These are phyloP conservation scores for Alectoris magna DNA, from an alignment of 2,797 vertebrate genomes.

Conservation along the genomic window DNA sequence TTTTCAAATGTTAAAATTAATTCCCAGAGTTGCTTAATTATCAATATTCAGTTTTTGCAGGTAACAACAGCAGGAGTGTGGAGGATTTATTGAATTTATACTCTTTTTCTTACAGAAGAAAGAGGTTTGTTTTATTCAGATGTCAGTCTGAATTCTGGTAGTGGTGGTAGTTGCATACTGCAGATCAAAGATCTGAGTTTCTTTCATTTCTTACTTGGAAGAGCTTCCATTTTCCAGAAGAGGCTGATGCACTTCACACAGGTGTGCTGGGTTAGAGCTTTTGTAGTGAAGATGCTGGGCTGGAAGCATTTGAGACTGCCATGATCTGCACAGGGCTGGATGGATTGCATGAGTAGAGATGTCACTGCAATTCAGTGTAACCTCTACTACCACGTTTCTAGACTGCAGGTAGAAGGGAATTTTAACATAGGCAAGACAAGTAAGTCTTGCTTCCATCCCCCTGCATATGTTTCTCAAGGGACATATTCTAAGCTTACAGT, in stretches of 20 bases:
- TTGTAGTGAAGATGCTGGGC: neutral
- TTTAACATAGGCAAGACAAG: neutral
- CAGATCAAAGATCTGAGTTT: neutral
- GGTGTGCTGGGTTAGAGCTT: neutral
- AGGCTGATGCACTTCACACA: fast-evolving
- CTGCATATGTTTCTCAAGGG: neutral
- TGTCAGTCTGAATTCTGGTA: neutral
- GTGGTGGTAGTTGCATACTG: neutral
- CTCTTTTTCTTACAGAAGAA: neutral
- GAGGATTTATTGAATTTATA: neutral
- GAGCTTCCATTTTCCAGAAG: neutral
- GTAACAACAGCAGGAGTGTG: neutral
- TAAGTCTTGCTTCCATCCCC: neutral
- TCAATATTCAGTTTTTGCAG: neutral
- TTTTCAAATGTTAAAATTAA: neutral
- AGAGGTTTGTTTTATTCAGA: neutral
- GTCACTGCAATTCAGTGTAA: neutral
- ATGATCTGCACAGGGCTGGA: neutral
- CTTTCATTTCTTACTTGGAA: neutral
- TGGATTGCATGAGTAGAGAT: fast-evolving
- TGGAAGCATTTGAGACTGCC: neutral
- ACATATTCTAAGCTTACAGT: neutral
- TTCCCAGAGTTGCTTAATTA: neutral
- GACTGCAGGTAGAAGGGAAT: neutral
- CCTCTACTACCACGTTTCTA: neutral